Base-by-base conservation (phyloP, 1,140 invertebrate genomes). In the Polyergus mexicanus region DNA sequence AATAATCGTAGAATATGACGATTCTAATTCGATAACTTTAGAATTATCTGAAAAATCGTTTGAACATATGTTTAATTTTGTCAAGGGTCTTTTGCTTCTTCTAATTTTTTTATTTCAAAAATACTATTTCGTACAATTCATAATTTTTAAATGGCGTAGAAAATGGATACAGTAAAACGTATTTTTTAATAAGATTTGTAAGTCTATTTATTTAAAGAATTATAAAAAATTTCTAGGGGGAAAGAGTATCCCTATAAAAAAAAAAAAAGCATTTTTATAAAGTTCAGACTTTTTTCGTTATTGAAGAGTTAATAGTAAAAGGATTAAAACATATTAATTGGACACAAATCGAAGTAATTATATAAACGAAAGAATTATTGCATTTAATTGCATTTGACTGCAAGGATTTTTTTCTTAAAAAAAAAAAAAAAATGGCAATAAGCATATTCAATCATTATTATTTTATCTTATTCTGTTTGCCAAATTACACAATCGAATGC, bases 401-500 rank as follows among this genome's bases (percentile, higher is more conserved):
- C 28, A 2, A 58, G 38, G 0, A 71, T 47, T 58, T 41, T 41
- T 7, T 22, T 13, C 19, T 25, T 0, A 11, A 28, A 62, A 41
- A 58, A 35, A 32, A 35, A 11, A 28, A 62, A 41, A 58, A 35
- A 32, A 35, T 56, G n/a, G 56, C 0, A 22, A 32, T 51, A 51
- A 51, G 16, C 47, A 38, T 4, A 51, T 28, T 13, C 6, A 44
- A 3, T 7, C 3, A 47, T 65, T 47, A 51, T 19, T 44, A 22
- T 28, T 54, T 47, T 74, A 75, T 16, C 19, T 8, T 41, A 6
- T 41, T 4, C 19, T 35, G 8, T 41, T 22, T 58, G 44, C 22
- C 25, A 56, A 38, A 85, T 76, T 66, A 28, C 66, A 44, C 60
- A 88, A 87, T 84, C 56, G 11, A 44, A 32, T 66, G 35, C 22